Evolutionary conservation across 2,797 vertebrate species (phyloP).

Genomic region (Valencia hispanica): DNA sequence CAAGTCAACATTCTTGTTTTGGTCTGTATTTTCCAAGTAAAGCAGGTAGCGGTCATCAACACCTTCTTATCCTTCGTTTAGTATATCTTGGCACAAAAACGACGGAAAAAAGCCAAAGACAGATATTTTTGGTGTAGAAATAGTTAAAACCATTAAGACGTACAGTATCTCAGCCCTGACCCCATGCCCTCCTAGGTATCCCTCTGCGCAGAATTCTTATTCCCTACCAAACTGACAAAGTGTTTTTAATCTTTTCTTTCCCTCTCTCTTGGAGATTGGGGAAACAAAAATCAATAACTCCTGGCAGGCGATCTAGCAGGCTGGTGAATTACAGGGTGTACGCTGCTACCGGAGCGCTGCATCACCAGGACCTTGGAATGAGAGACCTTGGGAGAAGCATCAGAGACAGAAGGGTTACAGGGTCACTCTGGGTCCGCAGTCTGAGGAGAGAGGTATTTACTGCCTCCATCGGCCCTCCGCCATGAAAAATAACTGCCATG

Average conservation of each 20-base stretch:
- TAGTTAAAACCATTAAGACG: conserved; percentile 83
- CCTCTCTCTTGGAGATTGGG: conserved; percentile 97
- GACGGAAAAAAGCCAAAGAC: conserved; percentile 50
- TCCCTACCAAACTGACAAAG: conserved; percentile 99
- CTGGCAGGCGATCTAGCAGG: conserved; percentile 98
- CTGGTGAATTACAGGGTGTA: conserved; percentile 83
- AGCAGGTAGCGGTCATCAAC: neutral
- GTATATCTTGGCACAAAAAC: conserved; percentile 28
- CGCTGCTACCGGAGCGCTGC: conserved; percentile 68
- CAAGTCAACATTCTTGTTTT: neutral
- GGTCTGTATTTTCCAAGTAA: neutral
- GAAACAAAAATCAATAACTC: conserved; percentile 98
- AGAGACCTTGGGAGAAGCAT: conserved; percentile 78
- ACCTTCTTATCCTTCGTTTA: conserved; percentile 3
- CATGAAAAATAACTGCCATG: conserved; percentile 77
- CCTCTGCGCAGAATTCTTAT: conserved; percentile 93
- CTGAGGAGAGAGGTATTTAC: conserved; percentile 74
- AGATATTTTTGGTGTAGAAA: conserved; percentile 70
- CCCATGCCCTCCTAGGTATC: conserved; percentile 81
- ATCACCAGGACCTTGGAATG: conserved; percentile 80
- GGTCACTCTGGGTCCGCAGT: conserved; percentile 78
- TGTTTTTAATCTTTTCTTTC: conserved; percentile 99
- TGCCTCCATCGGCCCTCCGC: conserved; percentile 63
- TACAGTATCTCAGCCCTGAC: conserved; percentile 86
- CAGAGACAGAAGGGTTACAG: conserved; percentile 71